These are phyloP conservation scores for Panopea generosa DNA, from an alignment of 2,888 invertebrate genomes.

Conservation along the genomic window DNA sequence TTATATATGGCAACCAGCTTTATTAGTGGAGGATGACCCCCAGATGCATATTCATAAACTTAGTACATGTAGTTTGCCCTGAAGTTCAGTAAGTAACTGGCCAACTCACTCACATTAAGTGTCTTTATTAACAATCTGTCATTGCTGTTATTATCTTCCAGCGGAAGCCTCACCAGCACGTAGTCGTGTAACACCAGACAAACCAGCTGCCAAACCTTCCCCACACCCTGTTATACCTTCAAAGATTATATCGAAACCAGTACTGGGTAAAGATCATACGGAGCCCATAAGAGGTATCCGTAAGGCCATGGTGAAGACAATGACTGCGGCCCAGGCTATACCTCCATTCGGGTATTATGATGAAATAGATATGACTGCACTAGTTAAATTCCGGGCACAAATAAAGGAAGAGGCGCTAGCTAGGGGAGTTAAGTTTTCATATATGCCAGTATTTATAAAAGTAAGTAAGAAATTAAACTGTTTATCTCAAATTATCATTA, in stretches of 20 bases:
- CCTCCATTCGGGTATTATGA: slow-evolving; percentile 98
- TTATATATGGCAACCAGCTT: too few relatives aligned
- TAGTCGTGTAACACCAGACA: too few relatives aligned
- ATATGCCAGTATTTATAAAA: slow-evolving; percentile 98
- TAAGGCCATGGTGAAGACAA: slow-evolving; percentile 97
- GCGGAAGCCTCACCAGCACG: too few relatives aligned
- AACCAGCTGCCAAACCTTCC: slow-evolving; percentile 9
- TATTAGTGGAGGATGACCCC: too few relatives aligned
- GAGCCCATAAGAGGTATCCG: slow-evolving; percentile 92
- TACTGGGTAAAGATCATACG: slow-evolving; percentile 86
- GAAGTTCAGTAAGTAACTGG: too few relatives aligned
- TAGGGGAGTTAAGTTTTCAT: slow-evolving; percentile 91
- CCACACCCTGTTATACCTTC: slow-evolving; percentile 39
- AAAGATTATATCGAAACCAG: slow-evolving; percentile 40
- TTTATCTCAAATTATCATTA: neutral
- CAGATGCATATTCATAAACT: too few relatives aligned
- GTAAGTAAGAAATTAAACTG: too few relatives aligned
- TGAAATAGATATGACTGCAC: slow-evolving; percentile 92
- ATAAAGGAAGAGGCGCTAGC: slow-evolving; percentile 87
- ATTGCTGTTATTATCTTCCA: too few relatives aligned
- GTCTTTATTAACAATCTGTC: too few relatives aligned
- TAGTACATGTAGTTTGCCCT: too few relatives aligned
- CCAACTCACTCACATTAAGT: too few relatives aligned
- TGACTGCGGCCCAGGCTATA: slow-evolving; percentile 92
- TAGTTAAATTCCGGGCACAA: slow-evolving; percentile 90